These are phyloP conservation scores for Dilophus febrilis DNA, from an alignment of 2,888 invertebrate genomes.

Conservation along the genomic window DNA sequence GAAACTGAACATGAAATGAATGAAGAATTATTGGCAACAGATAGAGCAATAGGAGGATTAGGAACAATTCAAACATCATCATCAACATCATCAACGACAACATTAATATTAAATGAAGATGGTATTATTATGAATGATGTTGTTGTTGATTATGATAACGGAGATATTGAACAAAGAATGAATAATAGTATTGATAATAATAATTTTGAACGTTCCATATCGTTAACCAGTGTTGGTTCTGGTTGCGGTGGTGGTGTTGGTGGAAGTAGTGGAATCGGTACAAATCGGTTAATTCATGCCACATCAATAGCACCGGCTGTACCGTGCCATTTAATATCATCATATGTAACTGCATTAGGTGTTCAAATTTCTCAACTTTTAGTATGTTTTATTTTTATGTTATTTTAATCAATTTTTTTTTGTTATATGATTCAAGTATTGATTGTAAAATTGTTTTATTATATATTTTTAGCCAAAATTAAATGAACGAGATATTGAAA, in stretches of 20 bases:
- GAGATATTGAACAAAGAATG: background rate
- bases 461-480: conserved; percentile 42
- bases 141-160: background rate
- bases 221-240: background rate
- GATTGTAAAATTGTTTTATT: conserved; percentile 2
- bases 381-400: conserved; percentile 34
- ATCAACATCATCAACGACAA: background rate
- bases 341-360: conserved; percentile 44
- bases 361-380: conserved; percentile 50
- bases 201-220: conserved; percentile 18
- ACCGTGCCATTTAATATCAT: conserved; percentile 41
- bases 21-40: conserved; percentile 10
- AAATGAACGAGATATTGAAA: conserved; percentile 57
- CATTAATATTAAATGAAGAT: background rate
- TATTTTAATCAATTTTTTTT: conserved; percentile 2
- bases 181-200: conserved; percentile 13
- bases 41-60: background rate
- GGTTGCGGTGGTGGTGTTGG: background rate
- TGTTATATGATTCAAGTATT: background rate
- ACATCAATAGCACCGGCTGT: conserved; percentile 36
- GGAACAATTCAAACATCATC: background rate
- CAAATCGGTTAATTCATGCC: conserved; percentile 29
- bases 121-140: background rate
- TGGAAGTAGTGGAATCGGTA: background rate
- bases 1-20: conserved; percentile 22